Conservation (phyloP, 2,888 invertebrate genomes). For the Trachelus stipa region DNA sequence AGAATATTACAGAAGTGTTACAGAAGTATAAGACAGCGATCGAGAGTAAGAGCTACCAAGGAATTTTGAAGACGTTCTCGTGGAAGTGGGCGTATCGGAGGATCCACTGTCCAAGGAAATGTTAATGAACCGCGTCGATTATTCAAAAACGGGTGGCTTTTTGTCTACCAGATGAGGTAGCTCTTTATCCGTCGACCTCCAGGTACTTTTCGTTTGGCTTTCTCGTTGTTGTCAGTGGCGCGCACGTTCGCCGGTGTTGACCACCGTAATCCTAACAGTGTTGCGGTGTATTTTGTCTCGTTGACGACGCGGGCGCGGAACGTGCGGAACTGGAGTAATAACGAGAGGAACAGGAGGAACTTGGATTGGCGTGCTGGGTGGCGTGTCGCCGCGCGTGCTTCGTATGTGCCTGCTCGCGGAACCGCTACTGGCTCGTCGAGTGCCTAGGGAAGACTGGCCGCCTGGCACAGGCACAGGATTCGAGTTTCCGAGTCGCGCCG, state of each 20-base stretch:
- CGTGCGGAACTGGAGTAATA: background rate
- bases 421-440: constrained; percentile 53
- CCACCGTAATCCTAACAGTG: background rate
- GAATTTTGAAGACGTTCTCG: background rate
- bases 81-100: background rate
- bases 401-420: background rate
- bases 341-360: background rate
- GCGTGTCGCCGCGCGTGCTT: background rate
- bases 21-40: background rate
- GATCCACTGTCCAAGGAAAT: background rate
- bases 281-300: background rate
- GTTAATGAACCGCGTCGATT: background rate
- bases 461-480: constrained; percentile 19
- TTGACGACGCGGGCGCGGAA: background rate
- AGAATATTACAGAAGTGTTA: background rate
- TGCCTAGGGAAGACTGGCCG: constrained; percentile 64
- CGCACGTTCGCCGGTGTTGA: background rate
- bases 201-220: background rate
- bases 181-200: background rate
- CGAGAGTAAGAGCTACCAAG: background rate
- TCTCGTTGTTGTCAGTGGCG: background rate
- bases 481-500: constrained; percentile 31
- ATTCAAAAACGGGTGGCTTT: background rate
- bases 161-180: background rate
- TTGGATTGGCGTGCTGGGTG: background rate